Conservation (phyloP, 2,888 invertebrate genomes). For the Dicyrtoma fusca region DNA sequence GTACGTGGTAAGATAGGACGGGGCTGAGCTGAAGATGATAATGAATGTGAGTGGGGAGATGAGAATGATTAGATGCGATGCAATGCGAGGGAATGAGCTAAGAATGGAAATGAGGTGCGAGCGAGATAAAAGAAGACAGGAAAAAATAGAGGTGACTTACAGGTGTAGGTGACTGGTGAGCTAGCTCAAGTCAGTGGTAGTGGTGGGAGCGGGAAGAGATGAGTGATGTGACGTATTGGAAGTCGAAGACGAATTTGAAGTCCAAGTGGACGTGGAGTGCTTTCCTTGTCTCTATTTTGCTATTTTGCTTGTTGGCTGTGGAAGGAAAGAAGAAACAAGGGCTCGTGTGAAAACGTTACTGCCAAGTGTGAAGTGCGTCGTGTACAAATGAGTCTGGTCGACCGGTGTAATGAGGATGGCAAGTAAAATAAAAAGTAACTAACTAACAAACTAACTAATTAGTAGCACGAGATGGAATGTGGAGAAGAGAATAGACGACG, state of each 20-base stretch:
- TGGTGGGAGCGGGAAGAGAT: background rate
- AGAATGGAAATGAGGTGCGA: background rate
- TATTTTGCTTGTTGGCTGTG: too few species aligned
- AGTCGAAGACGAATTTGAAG: background rate
- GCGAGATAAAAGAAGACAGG: background rate
- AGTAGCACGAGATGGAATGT: conserved; percentile 31
- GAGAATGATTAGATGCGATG: too few species aligned
- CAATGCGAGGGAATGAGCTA: too few species aligned
- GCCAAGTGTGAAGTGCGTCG: too few species aligned
- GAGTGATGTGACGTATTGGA: conserved; percentile 5
- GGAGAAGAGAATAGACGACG: conserved; percentile 6
- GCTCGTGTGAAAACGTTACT: background rate
- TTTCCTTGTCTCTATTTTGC: too few species aligned
- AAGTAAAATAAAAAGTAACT: too few species aligned
- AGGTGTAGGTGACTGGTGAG: too few species aligned
- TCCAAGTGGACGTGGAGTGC: background rate
- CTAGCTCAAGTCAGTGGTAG: too few species aligned
- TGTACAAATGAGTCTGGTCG: too few species aligned
- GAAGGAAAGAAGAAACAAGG: background rate
- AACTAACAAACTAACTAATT: conserved; percentile 33
- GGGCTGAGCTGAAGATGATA: background rate
- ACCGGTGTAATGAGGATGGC: too few species aligned
- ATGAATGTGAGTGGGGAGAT: background rate
- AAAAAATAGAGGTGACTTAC: background rate
- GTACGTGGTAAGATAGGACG: too few species aligned